Conservation (phyloP, 2,113 vertebrate species). For the Archilochus colubris region DNA sequence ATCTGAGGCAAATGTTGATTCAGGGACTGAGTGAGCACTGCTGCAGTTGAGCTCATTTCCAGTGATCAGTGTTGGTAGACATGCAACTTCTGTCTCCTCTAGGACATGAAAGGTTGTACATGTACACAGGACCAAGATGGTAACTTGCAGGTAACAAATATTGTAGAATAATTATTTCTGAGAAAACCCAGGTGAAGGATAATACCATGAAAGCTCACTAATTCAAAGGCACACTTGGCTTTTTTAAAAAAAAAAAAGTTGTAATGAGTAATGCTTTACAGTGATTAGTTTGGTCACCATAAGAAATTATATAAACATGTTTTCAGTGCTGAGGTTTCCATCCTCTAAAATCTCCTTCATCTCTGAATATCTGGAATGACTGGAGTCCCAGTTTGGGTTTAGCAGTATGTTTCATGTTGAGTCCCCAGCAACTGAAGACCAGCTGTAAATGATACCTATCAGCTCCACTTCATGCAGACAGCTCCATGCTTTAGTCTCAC, state of each 20-base stretch:
- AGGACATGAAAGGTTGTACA: neutral
- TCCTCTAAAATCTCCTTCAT: neutral
- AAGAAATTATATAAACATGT: neutral
- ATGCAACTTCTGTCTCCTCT: neutral
- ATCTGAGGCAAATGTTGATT: neutral
- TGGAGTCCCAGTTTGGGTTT: neutral
- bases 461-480: neutral
- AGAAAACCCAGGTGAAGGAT: neutral
- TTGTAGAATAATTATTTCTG: neutral
- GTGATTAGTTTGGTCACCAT: neutral
- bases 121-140: neutral
- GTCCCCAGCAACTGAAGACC: neutral
- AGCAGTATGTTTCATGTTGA: neutral
- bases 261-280: neutral
- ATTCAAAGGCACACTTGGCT: neutral
- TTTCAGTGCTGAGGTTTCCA: neutral
- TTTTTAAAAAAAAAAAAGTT: neutral
- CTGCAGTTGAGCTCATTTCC: neutral
- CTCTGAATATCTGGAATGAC: neutral
- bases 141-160: neutral
- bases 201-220: neutral
- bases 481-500: neutral
- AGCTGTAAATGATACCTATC: neutral
- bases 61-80: neutral
- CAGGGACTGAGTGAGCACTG: accelerated